Conservation (phyloP, 2,888 invertebrate species). For the Trachelus troglodyta region DNA sequence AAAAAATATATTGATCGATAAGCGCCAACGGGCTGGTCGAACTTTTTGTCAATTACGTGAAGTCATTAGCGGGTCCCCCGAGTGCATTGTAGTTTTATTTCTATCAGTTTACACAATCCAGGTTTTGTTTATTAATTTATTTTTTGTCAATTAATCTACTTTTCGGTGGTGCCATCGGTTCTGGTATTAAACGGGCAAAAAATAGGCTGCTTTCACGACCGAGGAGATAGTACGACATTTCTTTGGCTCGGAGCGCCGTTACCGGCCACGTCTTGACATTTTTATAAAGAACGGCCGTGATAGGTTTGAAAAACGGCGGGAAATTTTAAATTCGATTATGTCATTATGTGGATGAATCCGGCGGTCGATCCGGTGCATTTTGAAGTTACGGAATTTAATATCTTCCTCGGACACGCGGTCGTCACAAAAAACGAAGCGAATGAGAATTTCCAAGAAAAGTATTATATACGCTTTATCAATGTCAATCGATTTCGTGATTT, state of each 20-base stretch:
- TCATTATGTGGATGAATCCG: neutral
- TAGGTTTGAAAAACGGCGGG: neutral
- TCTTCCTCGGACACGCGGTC: neutral
- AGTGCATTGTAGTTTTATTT: neutral
- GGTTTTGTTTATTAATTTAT: constrained; percentile 7
- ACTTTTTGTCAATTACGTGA: constrained; percentile 9
- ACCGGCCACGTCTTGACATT: neutral
- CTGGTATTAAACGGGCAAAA: neutral
- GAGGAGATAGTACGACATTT: constrained; percentile 3
- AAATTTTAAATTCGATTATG: neutral
- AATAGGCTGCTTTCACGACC: neutral
- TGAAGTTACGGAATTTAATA: neutral
- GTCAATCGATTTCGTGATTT: no score
- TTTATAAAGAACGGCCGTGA: neutral
- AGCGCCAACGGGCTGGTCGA: neutral
- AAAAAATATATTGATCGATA: neutral
- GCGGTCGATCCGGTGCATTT: neutral
- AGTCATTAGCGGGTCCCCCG: neutral
- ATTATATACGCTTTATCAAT: no score
- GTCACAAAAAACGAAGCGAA: neutral
- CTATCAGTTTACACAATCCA: neutral
- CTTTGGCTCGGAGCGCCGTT: neutral
- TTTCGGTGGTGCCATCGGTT: neutral
- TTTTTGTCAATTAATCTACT: neutral
- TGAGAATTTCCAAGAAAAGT: neutral